Evolutionary conservation across 92 coral and sea anemone genomes (phyloP), one percentile per base, ranked within the genome.

Genomic region (Porites rus): DNA sequence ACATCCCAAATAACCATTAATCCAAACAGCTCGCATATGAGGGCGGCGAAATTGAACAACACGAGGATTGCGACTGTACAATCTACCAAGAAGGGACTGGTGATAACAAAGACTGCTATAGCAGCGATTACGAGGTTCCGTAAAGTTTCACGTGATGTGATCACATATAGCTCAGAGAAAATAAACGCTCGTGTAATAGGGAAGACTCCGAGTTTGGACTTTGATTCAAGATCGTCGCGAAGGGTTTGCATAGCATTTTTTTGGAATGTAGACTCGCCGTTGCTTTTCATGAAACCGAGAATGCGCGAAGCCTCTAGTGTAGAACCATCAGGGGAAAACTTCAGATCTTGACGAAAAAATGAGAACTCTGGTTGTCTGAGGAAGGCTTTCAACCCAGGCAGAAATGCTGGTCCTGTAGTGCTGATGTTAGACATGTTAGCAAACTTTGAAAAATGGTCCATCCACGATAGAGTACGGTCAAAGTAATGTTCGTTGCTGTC

Each of bases 1-100:
- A 96, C 98, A 20, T 87, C 91, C 99, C 99, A 96, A 53, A 94
- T 69, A 62, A 84, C 79, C 99, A 96, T 96, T 82, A 94, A 58
- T 7, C 98, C 99, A 79, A 96, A 93, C 28, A 96, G 73, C 75
- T 96, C 99, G 64, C 95, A 91, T 6, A 96, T 82, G 51, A 96
- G 88, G 12, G 99, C 92, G 4, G 75, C 93, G 72, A 94, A 96
- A 20, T 94, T 93, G 10, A 93, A 75, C 54, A 94, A 75, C 51
- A 96, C 98, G 9, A 96, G 61, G n/a, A 92, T 9, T 0, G 96
- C 76, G 10, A 84, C 94, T 9, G 79, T 43, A 11, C 94, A 87
- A 76, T 88, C 91, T 19, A 90, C 92, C 20, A 96, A 78, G 66
- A 96, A 96, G 22, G 92, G 93, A 53, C 91, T 80, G 8, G 97